Evolutionary conservation across 2,797 vertebrate species (phyloP).

Genomic region (Anomalospiza imberbis): DNA sequence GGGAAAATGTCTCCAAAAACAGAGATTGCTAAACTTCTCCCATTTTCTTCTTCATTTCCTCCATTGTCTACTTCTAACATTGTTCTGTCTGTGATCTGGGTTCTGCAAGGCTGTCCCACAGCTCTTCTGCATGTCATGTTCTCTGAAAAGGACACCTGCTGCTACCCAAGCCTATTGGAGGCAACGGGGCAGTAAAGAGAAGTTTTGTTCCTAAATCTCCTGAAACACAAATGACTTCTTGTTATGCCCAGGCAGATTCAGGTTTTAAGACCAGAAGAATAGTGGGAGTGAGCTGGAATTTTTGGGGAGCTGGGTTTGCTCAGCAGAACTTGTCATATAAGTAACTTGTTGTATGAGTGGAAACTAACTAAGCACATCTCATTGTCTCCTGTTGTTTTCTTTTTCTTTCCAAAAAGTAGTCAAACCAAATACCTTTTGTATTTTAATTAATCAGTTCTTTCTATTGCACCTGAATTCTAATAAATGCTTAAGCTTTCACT

Average conservation of each 20-base stretch:
- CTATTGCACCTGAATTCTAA: neutral
- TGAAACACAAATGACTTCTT: neutral
- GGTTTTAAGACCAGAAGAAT: neutral
- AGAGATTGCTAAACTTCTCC: neutral
- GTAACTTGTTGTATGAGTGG: neutral
- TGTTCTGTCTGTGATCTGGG: neutral
- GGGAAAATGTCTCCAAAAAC: neutral
- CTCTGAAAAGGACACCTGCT: neutral
- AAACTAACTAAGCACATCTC: neutral
- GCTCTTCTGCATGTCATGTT: neutral
- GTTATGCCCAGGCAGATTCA: neutral
- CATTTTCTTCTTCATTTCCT: neutral
- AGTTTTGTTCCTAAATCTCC: neutral
- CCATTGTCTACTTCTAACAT: fast-evolving
- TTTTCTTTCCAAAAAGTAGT: neutral
- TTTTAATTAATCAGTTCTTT: neutral
- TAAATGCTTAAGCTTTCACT: neutral
- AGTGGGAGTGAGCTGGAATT: neutral
- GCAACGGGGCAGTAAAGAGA: neutral
- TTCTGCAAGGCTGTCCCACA: neutral
- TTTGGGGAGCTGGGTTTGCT: neutral
- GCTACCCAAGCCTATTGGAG: neutral
- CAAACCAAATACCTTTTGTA: neutral
- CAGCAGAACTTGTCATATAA: neutral
- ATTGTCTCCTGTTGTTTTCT: neutral